These are phyloP conservation scores for Cerastis rubricosa DNA, from an alignment of 2,888 invertebrate genomes.

Conservation along the genomic window DNA sequence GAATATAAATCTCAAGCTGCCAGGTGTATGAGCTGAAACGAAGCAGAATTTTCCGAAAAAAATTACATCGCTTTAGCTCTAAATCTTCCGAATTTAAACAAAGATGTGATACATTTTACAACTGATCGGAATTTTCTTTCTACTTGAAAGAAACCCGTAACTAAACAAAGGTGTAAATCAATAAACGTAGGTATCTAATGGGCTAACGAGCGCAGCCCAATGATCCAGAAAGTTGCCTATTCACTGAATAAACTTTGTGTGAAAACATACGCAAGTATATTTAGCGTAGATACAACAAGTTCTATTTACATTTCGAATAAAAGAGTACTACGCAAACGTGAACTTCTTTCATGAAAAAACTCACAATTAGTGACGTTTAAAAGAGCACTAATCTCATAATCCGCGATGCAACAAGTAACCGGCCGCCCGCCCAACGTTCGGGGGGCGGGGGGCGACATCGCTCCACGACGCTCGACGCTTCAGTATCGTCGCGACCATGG, in stretches of 20 bases:
- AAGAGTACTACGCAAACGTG: conserved; percentile 22
- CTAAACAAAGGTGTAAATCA: conserved; percentile 56
- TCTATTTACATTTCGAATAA: conserved; percentile 25
- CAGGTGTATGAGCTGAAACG: conserved; percentile 26
- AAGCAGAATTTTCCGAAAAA: conserved; percentile 30
- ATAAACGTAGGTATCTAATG: conserved; percentile 59
- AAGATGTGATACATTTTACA: conserved; percentile 46
- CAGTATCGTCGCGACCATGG: conserved; percentile 91
- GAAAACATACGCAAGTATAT: conserved; percentile 19
- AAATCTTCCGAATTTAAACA: conserved; percentile 34
- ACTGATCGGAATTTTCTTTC: conserved; percentile 45
- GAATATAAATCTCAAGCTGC: conserved; percentile 19
- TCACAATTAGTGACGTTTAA: conserved; percentile 80
- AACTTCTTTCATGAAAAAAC: conserved; percentile 68
- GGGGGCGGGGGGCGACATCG: conserved; percentile 66
- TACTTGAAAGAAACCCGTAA: conserved; percentile 45
- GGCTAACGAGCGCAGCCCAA: conserved; percentile 52
- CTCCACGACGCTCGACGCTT: conserved; percentile 64
- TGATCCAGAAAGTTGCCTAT: conserved; percentile 57
- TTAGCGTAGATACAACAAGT: conserved; percentile 28
- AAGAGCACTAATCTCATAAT: conserved; percentile 80
- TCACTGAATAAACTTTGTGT: conserved; percentile 57
- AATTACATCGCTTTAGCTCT: conserved; percentile 6
- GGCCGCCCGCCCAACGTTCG: conserved; percentile 69
- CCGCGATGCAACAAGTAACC: conserved; percentile 86